A percentile compares a stretch with the other conserved stretches of the same genome.
These are phyloP conservation scores for Ceramica pisi DNA, from an alignment of 2,888 invertebrate genomes.

Conservation along the genomic window DNA sequence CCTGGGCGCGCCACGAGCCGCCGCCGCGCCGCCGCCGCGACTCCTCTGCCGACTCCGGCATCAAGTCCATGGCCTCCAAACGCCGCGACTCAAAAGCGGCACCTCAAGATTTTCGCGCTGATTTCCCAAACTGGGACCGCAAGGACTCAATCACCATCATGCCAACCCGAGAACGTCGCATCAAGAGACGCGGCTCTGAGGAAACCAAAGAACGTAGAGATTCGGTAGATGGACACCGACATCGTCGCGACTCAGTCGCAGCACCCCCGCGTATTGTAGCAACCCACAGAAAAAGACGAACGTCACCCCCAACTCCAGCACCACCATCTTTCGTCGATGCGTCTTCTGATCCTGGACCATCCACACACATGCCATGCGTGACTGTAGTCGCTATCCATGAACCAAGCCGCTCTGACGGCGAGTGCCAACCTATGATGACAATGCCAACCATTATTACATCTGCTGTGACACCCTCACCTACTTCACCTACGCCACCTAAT, in stretches of 20 bases:
- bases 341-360: slow-evolving; percentile 93
- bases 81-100: slow-evolving; percentile 93
- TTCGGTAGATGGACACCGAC: slow-evolving; percentile 93
- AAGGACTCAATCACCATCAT: slow-evolving; percentile 92
- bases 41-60: slow-evolving; percentile 96
- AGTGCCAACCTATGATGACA: slow-evolving; percentile 91
- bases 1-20: slow-evolving; percentile 93
- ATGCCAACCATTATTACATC: slow-evolving; percentile 95
- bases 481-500: slow-evolving; percentile 92
- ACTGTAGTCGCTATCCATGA: slow-evolving; percentile 87
- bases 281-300: slow-evolving; percentile 90
- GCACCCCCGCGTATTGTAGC: slow-evolving; percentile 92
- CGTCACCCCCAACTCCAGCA: slow-evolving; percentile 84
- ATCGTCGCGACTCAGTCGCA: slow-evolving; percentile 93
- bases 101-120: slow-evolving; percentile 92
- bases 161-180: slow-evolving; percentile 85
- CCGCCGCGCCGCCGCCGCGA: slow-evolving; percentile 94
- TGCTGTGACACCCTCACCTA: slow-evolving; percentile 95
- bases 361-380: slow-evolving; percentile 84
- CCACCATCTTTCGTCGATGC: slow-evolving; percentile 90
- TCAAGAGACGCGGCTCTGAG: slow-evolving; percentile 92
- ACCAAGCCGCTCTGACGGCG: slow-evolving; percentile 91
- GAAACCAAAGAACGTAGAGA: slow-evolving; percentile 91
- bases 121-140: slow-evolving; percentile 94
- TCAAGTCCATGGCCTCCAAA: slow-evolving; percentile 94